A percentile compares a stretch with the other conserved stretches of the same genome.
These are phyloP conservation scores for Pelvicachromis taeniatus DNA, from an alignment of 2,113 vertebrate genomes.

Conservation along the genomic window DNA sequence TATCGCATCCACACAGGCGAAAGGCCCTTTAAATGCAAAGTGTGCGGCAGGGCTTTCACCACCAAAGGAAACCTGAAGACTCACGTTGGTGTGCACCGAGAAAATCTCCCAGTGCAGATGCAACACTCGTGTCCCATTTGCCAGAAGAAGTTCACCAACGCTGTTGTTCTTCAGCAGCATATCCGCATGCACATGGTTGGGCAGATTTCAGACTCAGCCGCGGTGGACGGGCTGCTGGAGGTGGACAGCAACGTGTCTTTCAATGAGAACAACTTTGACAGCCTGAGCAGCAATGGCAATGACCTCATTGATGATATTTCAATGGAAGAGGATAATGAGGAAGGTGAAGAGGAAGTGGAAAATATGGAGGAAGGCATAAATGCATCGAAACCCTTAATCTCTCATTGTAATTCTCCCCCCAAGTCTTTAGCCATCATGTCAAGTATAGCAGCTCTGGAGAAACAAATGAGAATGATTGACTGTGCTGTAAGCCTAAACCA, in stretches of 20 bases:
- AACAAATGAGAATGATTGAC: constrained; percentile 90
- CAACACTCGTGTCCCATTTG: constrained; percentile 98
- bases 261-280: constrained; percentile 79
- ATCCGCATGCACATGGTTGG: constrained; percentile 98
- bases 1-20: constrained; percentile 96
- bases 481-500: constrained; percentile 78
- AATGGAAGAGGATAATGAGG: constrained; percentile 79
- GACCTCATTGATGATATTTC: constrained; percentile 87
- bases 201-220: constrained; percentile 82
- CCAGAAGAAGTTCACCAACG: constrained; percentile 98
- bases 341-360: constrained; percentile 61
- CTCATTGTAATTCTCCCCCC: constrained; percentile 75
- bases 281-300: constrained; percentile 81
- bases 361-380: constrained; percentile 68
- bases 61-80: constrained; percentile 98
- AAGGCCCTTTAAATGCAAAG: constrained; percentile 95
- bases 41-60: constrained; percentile 95
- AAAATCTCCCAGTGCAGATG: constrained; percentile 87
- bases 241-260: constrained; percentile 77
- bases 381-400: constrained; percentile 70
- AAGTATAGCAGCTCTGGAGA: constrained; percentile 85
- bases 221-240: constrained; percentile 79
- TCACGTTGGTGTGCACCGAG: constrained; percentile 90
- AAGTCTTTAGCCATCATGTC: constrained; percentile 80
- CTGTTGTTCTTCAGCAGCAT: constrained; percentile 93